Conservation (phyloP, 2,888 invertebrate species). For the Hipparchia sbordonii region DNA sequence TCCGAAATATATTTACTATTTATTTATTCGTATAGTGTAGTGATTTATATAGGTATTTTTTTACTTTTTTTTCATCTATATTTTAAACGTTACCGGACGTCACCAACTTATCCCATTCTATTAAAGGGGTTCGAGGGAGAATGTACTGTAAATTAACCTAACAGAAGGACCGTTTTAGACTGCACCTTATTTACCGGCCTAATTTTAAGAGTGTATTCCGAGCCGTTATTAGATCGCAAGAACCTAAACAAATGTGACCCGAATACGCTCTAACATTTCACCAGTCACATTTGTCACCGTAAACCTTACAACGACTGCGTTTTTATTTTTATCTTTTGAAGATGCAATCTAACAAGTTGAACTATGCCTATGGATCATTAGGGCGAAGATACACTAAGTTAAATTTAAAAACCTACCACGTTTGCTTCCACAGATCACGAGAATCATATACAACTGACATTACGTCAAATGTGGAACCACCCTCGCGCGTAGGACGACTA, state of each 20-base stretch:
- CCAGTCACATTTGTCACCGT: not conserved
- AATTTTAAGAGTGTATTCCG: not conserved
- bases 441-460: not conserved
- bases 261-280: not conserved
- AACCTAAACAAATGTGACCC: not conserved
- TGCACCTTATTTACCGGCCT: constrained; percentile 44
- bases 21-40: constrained; percentile 69
- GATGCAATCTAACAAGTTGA: constrained; percentile 43
- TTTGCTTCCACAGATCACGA: constrained; percentile 1
- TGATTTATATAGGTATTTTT: constrained; percentile 71
- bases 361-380: constrained; percentile 58
- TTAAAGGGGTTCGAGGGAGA: constrained; percentile 62
- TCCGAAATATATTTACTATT: constrained; percentile 60
- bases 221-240: not conserved
- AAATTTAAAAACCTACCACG: constrained; percentile 31
- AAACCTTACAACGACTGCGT: constrained; percentile 1
- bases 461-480: not conserved
- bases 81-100: constrained; percentile 74
- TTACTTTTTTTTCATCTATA: constrained; percentile 62
- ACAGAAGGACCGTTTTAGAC: constrained; percentile 47
- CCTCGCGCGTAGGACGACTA: constrained; percentile 12
- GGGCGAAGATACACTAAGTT: constrained; percentile 49
- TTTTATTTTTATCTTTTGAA: constrained; percentile 1
- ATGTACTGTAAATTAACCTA: constrained; percentile 68
- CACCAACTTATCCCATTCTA: constrained; percentile 70